Conservation (phyloP, 2,888 invertebrate genomes). For the Rhingia rostrata region DNA sequence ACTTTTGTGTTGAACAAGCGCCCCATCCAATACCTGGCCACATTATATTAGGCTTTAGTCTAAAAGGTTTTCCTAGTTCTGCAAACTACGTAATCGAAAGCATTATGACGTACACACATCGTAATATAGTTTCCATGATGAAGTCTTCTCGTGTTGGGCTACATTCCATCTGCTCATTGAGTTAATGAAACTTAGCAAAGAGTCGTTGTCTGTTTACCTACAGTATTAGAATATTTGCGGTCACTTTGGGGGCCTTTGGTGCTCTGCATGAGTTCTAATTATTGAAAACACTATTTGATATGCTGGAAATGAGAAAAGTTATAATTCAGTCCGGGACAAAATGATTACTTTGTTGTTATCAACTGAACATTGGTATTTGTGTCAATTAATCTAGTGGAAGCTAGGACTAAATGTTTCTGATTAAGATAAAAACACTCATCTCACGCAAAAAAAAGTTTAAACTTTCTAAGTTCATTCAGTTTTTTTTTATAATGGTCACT, state of each 20-base stretch:
- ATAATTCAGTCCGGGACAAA: conserved; percentile 53
- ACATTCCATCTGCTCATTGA: conserved; percentile 33
- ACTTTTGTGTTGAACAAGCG: conserved; percentile 48
- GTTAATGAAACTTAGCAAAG: conserved; percentile 55
- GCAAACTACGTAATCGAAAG: conserved; percentile 60
- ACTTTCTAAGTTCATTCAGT: no score
- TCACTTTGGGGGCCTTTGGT: conserved; percentile 28
- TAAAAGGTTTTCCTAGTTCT: conserved; percentile 72
- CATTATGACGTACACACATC: conserved; percentile 57
- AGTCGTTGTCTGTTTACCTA: conserved; percentile 15
- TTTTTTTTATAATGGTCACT: no score
- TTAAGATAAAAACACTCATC: no score
- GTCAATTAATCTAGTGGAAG: background rate
- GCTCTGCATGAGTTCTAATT: conserved; percentile 58
- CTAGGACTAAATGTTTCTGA: background rate
- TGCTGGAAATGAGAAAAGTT: conserved; percentile 68
- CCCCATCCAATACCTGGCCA: conserved; percentile 28
- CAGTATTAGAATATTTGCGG: conserved; percentile 36
- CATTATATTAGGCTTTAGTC: conserved; percentile 49
- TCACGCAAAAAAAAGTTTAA: no score
- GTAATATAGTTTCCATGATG: conserved; percentile 62
- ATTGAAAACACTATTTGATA: conserved; percentile 58
- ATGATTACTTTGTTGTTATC: conserved; percentile 53
- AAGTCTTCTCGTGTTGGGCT: conserved; percentile 46
- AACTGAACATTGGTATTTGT: background rate